phyloP scores from a whole-genome alignment of 1,140 invertebrate species.

The Belonocnema kinseyi region DNA sequence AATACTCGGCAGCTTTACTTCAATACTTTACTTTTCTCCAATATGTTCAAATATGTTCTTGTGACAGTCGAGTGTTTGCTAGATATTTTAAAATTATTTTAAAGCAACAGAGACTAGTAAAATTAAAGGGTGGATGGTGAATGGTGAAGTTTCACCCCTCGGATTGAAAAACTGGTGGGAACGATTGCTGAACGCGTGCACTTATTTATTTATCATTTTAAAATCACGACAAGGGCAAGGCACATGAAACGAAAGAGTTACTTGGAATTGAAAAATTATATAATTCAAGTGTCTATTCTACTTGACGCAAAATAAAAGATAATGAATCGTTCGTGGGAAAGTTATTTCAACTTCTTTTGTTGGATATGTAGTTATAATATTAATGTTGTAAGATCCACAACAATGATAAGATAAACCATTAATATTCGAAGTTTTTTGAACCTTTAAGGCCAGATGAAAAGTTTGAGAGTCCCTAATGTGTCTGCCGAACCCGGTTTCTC shows the following conservation, averaged over 20 bases:
- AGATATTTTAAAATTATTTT: conserved; percentile 61
- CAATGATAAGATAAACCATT: too few relatives aligned
- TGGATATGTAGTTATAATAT: too few relatives aligned
- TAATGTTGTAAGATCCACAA: too few relatives aligned
- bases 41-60: conserved; percentile 31
- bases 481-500: too few relatives aligned
- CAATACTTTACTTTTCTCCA: conserved; percentile 32
- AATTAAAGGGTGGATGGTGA: not conserved
- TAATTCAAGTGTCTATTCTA: not conserved
- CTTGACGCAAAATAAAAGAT: not conserved
- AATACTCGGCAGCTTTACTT: conserved; percentile 20
- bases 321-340: not conserved
- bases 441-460: too few relatives aligned
- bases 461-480: too few relatives aligned
- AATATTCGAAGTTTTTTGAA: too few relatives aligned
- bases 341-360: not conserved
- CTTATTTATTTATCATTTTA: conserved; percentile 12
- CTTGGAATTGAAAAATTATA: conserved; percentile 27
- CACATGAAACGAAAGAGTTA: conserved; percentile 34
- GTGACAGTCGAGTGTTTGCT: conserved; percentile 53
- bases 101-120: conserved; percentile 52
- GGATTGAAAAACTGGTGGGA: conserved; percentile 49
- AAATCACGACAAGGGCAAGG: not conserved
- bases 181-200: conserved; percentile 31
- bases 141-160: conserved; percentile 6